These are phyloP conservation scores for Neoaliturus tenellus DNA, from an alignment of 2,888 invertebrate species.

Conservation along the genomic window DNA sequence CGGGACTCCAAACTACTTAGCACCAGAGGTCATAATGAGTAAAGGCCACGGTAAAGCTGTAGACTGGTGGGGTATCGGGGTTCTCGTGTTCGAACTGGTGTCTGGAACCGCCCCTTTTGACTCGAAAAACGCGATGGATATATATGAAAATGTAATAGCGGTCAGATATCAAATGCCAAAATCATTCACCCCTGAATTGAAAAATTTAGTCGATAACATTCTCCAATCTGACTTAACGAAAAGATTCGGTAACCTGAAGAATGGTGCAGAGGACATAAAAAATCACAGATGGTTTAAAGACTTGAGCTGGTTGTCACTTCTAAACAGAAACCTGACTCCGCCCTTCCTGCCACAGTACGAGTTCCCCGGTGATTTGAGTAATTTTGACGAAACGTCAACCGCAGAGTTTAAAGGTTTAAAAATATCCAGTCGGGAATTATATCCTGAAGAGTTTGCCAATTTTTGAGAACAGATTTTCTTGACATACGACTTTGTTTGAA, in stretches of 20 bases:
- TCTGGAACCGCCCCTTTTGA: conserved; percentile 97
- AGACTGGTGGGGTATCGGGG: conserved; percentile 98
- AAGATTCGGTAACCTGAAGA: conserved; percentile 89
- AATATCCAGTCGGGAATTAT: conserved; percentile 75
- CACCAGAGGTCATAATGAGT: conserved; percentile 77
- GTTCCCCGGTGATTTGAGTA: conserved; percentile 80
- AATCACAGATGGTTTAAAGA: conserved; percentile 91
- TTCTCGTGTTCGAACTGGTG: conserved; percentile 92
- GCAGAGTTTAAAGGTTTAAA: conserved; percentile 77
- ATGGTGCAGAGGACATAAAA: conserved; percentile 92
- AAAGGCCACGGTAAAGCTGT: conserved; percentile 96
- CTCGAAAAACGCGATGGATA: conserved; percentile 93
- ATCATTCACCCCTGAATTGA: conserved; percentile 87
- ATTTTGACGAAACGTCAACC: conserved; percentile 77
- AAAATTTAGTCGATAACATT: conserved; percentile 90
- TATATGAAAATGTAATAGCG: conserved; percentile 95
- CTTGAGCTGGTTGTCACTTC: conserved; percentile 88
- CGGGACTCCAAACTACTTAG: conserved; percentile 78
- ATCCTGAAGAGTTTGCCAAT: conserved; percentile 70
- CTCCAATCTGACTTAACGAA: conserved; percentile 88
- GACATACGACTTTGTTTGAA: too few relatives aligned
- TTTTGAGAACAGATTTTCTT: too few relatives aligned
- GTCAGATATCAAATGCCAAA: conserved; percentile 92
- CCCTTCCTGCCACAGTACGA: conserved; percentile 78
- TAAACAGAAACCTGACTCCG: conserved; percentile 82